Evolutionary conservation across 2,888 invertebrate genomes (phyloP).

Genomic region (Hirudinaria manillensis): DNA sequence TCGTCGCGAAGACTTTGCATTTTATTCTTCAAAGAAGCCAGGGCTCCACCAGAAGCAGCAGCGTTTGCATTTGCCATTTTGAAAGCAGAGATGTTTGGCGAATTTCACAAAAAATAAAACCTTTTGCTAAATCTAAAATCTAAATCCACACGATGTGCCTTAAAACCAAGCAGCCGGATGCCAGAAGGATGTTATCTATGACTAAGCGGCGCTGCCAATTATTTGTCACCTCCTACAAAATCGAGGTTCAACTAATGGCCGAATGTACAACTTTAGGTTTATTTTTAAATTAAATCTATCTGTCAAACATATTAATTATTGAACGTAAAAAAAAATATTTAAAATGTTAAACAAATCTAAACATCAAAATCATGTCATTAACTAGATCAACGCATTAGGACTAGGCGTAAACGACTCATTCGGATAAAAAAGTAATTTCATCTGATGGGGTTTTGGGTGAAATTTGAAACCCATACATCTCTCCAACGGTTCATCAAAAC

Average conservation of each 20-base stretch:
- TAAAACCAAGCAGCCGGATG: slow-evolving; percentile 16
- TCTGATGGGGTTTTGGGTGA: slow-evolving; percentile 6
- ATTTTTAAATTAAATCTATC: neutral
- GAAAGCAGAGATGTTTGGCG: neutral
- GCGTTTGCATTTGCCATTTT: slow-evolving; percentile 35
- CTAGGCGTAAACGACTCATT: neutral
- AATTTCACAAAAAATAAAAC: neutral
- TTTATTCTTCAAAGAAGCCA: slow-evolving; percentile 40
- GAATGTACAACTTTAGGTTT: neutral
- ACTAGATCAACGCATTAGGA: neutral
- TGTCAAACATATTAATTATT: neutral
- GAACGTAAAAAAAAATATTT: slow-evolving; percentile 6
- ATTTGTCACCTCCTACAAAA: slow-evolving; percentile 26
- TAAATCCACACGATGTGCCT: neutral
- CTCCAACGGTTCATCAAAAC: neutral
- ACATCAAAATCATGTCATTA: neutral
- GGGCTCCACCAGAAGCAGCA: slow-evolving; percentile 34
- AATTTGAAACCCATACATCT: neutral
- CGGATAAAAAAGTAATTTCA: neutral
- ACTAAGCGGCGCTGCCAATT: slow-evolving; percentile 25
- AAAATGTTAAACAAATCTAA: slow-evolving; percentile 8
- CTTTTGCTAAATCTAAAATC: neutral
- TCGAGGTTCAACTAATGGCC: slow-evolving; percentile 11
- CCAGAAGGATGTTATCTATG: slow-evolving; percentile 28
- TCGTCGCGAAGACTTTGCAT: slow-evolving; percentile 41